These are phyloP conservation scores for Dunckerocampus dactyliophorus DNA, from an alignment of 2,113 vertebrate genomes.

Conservation along the genomic window DNA sequence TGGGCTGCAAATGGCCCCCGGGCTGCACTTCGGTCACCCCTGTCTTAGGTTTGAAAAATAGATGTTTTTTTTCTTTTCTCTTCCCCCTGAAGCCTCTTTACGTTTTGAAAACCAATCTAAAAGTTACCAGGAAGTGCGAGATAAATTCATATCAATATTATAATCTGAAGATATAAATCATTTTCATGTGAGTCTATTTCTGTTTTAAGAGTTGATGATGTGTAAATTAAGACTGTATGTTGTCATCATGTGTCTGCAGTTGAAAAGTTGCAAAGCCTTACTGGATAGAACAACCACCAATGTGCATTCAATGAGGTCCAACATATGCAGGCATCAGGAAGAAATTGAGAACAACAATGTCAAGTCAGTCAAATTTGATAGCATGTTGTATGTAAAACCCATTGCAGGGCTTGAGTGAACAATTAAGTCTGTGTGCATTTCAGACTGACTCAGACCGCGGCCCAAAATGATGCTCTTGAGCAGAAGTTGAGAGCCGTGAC, in stretches of 20 bases:
- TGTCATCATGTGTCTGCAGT: not conserved
- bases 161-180: no score
- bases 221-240: not conserved
- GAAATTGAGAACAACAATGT: slow-evolving; percentile 71
- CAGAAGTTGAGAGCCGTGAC: slow-evolving; percentile 74
- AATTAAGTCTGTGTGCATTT: not conserved
- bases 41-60: no score
- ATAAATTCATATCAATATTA: no score
- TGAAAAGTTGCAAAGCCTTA: slow-evolving; percentile 73
- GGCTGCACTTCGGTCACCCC: no score
- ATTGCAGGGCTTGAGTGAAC: no score
- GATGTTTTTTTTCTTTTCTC: no score
- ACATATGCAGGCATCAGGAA: slow-evolving; percentile 76
- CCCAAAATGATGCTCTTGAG: slow-evolving; percentile 68
- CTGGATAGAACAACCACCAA: slow-evolving; percentile 78
- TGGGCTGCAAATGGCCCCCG: no score
- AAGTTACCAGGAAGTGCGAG: no score
- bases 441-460: slow-evolving; percentile 73
- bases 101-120: no score
- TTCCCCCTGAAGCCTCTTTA: no score
- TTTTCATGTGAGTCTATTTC: no score
- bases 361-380: slow-evolving; percentile 71
- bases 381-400: not conserved
- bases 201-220: not conserved
- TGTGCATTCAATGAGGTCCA: slow-evolving; percentile 71